Base-by-base conservation (phyloP, 2,113 vertebrate genomes). In the Andinoacara biseriatus region DNA sequence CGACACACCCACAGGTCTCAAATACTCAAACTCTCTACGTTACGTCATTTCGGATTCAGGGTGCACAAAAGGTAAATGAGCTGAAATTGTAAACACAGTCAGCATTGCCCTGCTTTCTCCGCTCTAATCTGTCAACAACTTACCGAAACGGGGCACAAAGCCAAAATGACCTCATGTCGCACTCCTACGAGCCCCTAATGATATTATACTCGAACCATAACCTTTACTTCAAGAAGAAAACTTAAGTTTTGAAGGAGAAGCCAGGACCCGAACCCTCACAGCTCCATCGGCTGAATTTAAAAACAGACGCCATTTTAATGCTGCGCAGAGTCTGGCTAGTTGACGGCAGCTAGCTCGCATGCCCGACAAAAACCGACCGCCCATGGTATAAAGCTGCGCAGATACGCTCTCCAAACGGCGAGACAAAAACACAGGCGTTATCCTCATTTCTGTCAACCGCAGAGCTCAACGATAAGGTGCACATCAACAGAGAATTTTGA, bases 301-400 rank as follows among this genome's bases (percentile, higher is more conserved):
- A 88, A 87, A 82, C 78, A 81, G 92, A 91, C 94, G 94, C 94
- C 94, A 94, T 94, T 93, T 94, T 94, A 91, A 58, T 89, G 86
- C 57, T 49, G 54, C 20, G n/a, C 80, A 60, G 52, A 60, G 54
- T 14, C 74, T 7, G 40, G 20, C 24, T 61, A 56, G 22, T 38
- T 33, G 60, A 61, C 78, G 5, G 62, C 49, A 20, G 78, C 77
- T 54, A 65, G 81, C 77, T 60, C 15, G 26, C 75, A 67, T 46
- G 82, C 57, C 81, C 63, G 81, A 74, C 84, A 57, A 58, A 81
- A 59, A 20, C 59, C 5, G 17, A 15, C 61, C 62, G 59, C 22
- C 26, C 22, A 29, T 29, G 29, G 58, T 29, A 35, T n/a, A 22
- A 69, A 54, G 56, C 84, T 15, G 35, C 11, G 20, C 14, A 43